Base-by-base conservation (phyloP, 1,140 invertebrate species). In the Drosophila oshimai region DNA sequence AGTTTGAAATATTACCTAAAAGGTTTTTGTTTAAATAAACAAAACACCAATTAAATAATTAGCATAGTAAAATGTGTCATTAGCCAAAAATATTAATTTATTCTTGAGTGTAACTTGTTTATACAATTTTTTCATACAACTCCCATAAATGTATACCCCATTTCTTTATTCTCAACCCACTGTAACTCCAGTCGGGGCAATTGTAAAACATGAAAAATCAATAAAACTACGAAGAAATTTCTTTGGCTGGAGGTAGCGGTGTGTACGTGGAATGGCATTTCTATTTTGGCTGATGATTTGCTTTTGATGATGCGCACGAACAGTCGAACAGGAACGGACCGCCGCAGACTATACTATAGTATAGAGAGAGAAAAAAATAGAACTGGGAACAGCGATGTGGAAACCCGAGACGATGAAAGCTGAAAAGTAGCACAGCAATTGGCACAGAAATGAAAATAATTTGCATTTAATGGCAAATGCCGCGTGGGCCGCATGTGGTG, bases 361-460 rank as follows among this genome's bases (percentile, higher is more conserved):
- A 22, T 5, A 22, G 22, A 22, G 2, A 22, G 22, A 5, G 2
- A 22, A n/a, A 20, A n/a, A n/a, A 36, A 57, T 46, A n/a, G 57
- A 65, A 37, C 61, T 64, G 57, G 60, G 60, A 46, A 60, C 22
- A 4, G 12, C 6, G 42, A 26, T 62, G 54, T 29, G 61, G 62
- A 41, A 33, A 42, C 6, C 58, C 51, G 45, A 50, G 42, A 18
- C 44, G 10, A 26, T 62, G 58, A 51, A 60, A 53, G 42, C 5
- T 17, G 15, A 79, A 87, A 87, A 88, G 81, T 87, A 81, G 81
- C 83, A 87, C 83, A 87, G 72, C 71, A 89, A 89, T 89, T 89
- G 84, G 86, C 86, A 86, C 79, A 89, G 86, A 86, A 89, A 89
- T 86, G 79, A 69, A 72, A 89, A 89, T 89, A 89, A 89, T 89